Percentiles rank a stretch among this genome's conserved stretches.
phyloP scores from a whole-genome alignment of 2,113 vertebrate species.

The Psophia crepitans region DNA sequence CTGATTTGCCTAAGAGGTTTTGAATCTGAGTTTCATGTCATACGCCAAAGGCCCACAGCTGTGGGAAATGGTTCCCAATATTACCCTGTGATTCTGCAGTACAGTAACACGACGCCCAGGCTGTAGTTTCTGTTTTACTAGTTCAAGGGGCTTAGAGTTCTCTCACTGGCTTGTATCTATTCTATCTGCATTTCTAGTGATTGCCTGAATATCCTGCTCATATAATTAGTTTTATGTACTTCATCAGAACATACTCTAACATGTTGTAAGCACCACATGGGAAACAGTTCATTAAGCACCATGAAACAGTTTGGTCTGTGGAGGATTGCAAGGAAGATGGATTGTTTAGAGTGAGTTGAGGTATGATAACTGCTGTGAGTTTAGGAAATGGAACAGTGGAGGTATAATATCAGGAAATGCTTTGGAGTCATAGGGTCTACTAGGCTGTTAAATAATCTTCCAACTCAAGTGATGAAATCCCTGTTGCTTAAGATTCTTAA shows the following conservation, averaged over 20 bases:
- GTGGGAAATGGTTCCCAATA: not conserved
- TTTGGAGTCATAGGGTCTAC: not conserved
- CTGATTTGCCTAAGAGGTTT: not conserved
- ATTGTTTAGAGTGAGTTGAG: not conserved
- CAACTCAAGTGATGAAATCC: not conserved
- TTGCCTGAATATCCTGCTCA: not conserved
- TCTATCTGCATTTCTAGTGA: not conserved
- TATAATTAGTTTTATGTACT: not conserved
- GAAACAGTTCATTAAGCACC: not conserved
- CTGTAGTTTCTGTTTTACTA: not conserved
- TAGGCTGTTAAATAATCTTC: conserved; percentile 13
- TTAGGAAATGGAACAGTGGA: not conserved
- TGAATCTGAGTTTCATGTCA: too few relatives aligned
- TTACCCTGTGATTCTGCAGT: not conserved
- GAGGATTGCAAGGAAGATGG: not conserved
- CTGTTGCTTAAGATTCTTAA: conserved; percentile 14
- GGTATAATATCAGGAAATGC: not conserved
- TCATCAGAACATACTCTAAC: not conserved
- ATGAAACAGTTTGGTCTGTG: not conserved
- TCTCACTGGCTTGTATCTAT: not conserved
- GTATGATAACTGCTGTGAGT: not conserved
- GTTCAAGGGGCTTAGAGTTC: not conserved
- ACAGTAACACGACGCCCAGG: not conserved
- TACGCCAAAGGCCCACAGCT: not conserved
- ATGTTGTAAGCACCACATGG: not conserved